phyloP scores from a whole-genome alignment of 2,113 vertebrate genomes.

The Melanerpes formicivorus region DNA sequence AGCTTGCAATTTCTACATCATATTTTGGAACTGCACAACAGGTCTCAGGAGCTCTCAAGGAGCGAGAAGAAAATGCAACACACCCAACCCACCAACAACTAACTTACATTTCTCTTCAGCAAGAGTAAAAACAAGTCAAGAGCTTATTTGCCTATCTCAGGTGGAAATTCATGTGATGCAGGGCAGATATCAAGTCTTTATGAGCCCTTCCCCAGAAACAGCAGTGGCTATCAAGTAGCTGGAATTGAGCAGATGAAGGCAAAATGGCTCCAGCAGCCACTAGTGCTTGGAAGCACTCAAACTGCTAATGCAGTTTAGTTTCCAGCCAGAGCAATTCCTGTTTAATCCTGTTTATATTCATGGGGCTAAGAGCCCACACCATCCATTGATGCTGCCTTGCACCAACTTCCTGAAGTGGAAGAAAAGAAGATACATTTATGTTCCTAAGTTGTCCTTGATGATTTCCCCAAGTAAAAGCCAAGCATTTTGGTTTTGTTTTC shows the following conservation, averaged over 20 bases:
- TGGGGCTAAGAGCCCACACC: neutral
- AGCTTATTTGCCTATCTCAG: neutral
- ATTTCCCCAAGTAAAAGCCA: neutral
- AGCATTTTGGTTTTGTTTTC: neutral
- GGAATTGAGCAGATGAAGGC: neutral
- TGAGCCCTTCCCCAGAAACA: neutral
- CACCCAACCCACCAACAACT: neutral
- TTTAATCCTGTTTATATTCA: neutral
- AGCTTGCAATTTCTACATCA: neutral
- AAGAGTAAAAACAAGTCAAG: neutral
- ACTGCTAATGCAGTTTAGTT: neutral
- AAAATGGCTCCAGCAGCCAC: neutral
- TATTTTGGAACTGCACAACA: neutral
- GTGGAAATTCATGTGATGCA: neutral
- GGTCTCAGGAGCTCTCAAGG: neutral
- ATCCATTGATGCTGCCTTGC: neutral
- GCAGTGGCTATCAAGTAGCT: neutral
- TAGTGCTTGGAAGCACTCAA: neutral
- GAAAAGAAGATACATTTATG: neutral
- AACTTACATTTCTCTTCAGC: neutral
- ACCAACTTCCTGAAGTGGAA: neutral
- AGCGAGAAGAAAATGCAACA: neutral
- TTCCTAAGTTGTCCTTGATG: neutral
- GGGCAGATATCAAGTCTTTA: neutral
- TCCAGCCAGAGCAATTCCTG: neutral